A percentile compares a stretch with the other conserved stretches of the same genome.
Conservation (phyloP, 37 sponge, comb jelly and placozoan genomes). For the Ianthella basta region DNA sequence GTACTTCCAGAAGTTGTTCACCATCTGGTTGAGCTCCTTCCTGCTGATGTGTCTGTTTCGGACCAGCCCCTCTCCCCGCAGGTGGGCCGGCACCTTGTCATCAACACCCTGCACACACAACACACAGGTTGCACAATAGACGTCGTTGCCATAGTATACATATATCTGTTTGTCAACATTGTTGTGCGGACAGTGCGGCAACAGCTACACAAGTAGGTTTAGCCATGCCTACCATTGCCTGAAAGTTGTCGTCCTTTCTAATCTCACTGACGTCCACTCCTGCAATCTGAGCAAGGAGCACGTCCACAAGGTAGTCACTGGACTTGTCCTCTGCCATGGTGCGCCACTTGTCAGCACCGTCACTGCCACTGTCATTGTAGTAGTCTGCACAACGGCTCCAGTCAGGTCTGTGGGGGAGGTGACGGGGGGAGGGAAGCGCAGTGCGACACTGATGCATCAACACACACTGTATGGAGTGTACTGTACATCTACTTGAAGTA, state of each 20-base stretch:
- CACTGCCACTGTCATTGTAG: conserved; percentile 80
- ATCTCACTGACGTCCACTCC: conserved; percentile 72
- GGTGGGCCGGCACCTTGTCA: conserved; percentile 69
- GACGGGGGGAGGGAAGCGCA: neutral
- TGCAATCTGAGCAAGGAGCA: conserved; percentile 82
- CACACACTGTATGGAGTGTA: no score
- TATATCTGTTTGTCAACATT: no score
- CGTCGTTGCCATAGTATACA: neutral
- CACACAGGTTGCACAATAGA: neutral
- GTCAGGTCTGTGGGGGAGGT: conserved; percentile 69
- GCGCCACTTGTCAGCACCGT: conserved; percentile 80
- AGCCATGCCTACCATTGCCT: conserved; percentile 62
- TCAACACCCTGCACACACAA: conserved; percentile 65
- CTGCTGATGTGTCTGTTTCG: conserved; percentile 59
- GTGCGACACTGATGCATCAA: no score
- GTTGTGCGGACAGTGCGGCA: no score
- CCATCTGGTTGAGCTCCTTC: conserved; percentile 57
- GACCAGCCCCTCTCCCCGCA: conserved; percentile 72
- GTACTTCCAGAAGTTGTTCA: conserved; percentile 85
- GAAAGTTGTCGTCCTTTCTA: conserved; percentile 60
- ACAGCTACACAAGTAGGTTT: no score
- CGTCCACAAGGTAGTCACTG: conserved; percentile 85
- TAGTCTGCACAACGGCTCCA: conserved; percentile 79
- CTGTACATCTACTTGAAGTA: no score
- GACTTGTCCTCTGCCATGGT: conserved; percentile 73